Evolutionary conservation across 2,113 vertebrate species (phyloP).

Genomic region (Pandion haliaetus): DNA sequence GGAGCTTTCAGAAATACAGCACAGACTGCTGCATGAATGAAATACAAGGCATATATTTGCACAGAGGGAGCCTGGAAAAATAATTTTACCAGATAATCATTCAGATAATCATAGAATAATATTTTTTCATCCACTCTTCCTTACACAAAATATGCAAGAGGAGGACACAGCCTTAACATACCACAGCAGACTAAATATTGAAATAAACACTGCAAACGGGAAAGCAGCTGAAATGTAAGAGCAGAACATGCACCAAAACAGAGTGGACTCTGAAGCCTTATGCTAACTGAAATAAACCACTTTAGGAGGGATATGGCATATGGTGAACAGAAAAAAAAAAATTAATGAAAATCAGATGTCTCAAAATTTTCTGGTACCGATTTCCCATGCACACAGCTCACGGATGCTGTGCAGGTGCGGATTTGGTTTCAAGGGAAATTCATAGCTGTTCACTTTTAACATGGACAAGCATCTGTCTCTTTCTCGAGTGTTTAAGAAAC

Average conservation of each 20-base stretch:
- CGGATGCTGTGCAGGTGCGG: neutral
- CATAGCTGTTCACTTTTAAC: neutral
- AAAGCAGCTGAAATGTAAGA: neutral
- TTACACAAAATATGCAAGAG: neutral
- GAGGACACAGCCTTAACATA: neutral
- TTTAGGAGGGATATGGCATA: neutral
- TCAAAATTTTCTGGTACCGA: neutral
- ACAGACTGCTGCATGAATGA: neutral
- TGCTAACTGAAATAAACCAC: constrained; percentile 36
- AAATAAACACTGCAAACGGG: neutral
- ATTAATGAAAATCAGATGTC: constrained; percentile 29
- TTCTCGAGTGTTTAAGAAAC: constrained; percentile 30
- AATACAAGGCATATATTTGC: neutral
- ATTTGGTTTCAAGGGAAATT: neutral
- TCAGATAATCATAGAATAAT: neutral
- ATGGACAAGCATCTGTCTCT: constrained; percentile 35
- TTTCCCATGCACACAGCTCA: neutral
- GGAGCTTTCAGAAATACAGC: neutral
- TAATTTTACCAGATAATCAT: neutral
- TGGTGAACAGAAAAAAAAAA: neutral
- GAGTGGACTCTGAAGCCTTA: neutral
- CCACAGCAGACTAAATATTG: neutral
- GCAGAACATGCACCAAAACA: neutral
- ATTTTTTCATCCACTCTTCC: neutral
- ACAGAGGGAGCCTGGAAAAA: constrained; percentile 9